Evolutionary conservation across 2,797 vertebrate genomes (phyloP).

Genomic region (Poeciliopsis paucimaculata): DNA sequence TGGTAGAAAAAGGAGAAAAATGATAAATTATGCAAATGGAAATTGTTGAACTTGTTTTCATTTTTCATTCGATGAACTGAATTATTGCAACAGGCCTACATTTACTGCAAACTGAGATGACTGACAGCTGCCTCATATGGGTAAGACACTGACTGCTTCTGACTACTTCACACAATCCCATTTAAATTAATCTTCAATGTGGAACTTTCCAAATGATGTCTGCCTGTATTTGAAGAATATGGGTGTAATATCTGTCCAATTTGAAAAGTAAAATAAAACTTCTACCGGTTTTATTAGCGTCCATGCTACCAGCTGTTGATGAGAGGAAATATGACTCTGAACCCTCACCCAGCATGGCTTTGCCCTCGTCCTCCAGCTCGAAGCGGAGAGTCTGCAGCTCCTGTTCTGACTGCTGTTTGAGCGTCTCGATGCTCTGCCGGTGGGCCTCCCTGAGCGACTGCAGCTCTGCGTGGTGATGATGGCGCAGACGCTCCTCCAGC

Average conservation of each 20-base stretch:
- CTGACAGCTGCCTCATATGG: too few species aligned
- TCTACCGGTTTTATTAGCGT: neutral
- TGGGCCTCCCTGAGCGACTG: slow-evolving; percentile 92
- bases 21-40: too few species aligned
- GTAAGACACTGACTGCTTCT: slow-evolving; percentile 3
- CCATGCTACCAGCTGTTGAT: neutral
- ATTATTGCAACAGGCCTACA: too few species aligned
- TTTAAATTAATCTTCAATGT: neutral
- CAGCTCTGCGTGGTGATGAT: slow-evolving; percentile 92
- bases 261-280: neutral
- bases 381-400: slow-evolving; percentile 96
- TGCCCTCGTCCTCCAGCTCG: slow-evolving; percentile 97
- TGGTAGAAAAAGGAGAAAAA: too few species aligned
- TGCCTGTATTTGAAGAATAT: neutral
- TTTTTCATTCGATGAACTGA: too few species aligned
- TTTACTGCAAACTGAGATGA: too few species aligned
- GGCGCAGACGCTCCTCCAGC: slow-evolving; percentile 91
- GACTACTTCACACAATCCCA: neutral
- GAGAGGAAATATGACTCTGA: neutral
- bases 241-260: neutral
- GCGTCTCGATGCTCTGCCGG: slow-evolving; percentile 92
- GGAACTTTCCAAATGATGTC: neutral
- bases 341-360: slow-evolving; percentile 93
- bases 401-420: slow-evolving; percentile 96
- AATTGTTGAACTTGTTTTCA: too few species aligned